A percentile compares a stretch with the other conserved stretches of the same genome.
Evolutionary conservation across 2,888 invertebrate species (phyloP).

Genomic region (Oscheius onirici): DNA sequence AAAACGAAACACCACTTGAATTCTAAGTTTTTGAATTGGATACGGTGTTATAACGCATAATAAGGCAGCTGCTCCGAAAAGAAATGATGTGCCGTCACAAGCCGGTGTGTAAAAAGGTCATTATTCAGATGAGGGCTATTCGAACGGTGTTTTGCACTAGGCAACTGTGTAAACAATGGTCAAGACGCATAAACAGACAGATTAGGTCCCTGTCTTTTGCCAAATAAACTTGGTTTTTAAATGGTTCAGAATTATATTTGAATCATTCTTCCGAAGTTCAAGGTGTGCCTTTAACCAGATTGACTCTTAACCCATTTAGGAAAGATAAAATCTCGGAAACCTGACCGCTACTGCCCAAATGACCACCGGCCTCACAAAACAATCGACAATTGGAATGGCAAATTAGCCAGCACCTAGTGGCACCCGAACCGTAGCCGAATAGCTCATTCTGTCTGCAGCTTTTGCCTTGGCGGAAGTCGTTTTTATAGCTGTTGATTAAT

Average conservation of each 20-base stretch:
- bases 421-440: conserved; percentile 21
- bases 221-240: conserved; percentile 12
- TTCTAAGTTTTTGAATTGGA: no score
- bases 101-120: conserved; percentile 4
- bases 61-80: no score
- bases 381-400: conserved; percentile 28
- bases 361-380: conserved; percentile 28
- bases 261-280: neutral
- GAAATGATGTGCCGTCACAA: neutral
- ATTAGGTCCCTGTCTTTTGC: conserved; percentile 24
- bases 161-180: conserved; percentile 31
- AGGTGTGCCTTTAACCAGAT: neutral
- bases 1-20: no score
- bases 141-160: conserved; percentile 27
- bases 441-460: conserved; percentile 7
- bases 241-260: neutral
- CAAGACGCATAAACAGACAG: conserved; percentile 25
- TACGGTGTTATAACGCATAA: no score
- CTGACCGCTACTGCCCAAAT: conserved; percentile 13
- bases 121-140: conserved; percentile 21
- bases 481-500: conserved; percentile 16
- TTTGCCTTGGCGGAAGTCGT: conserved; percentile 20
- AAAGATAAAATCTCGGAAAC: conserved; percentile 6
- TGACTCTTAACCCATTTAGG: neutral
- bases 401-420: conserved; percentile 30